A percentile compares a stretch with the other conserved stretches of the same genome.
phyloP scores from a whole-genome alignment of 2,888 invertebrate genomes.

The Phengaris alcon region DNA sequence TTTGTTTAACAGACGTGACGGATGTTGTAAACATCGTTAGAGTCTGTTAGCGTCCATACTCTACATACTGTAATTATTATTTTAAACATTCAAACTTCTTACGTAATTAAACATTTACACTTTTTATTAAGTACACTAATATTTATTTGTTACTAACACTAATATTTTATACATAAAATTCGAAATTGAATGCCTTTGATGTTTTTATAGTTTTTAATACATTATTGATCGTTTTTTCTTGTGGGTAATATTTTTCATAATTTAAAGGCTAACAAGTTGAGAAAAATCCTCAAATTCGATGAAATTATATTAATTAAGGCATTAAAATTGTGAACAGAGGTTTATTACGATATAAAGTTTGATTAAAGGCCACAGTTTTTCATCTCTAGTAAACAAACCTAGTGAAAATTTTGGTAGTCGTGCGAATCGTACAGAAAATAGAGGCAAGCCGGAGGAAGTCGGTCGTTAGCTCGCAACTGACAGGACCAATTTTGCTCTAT shows the following conservation, averaged over 20 bases:
- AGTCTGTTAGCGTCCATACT: slow-evolving; percentile 51
- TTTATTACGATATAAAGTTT: background rate
- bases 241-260: background rate
- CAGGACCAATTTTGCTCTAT: slow-evolving; percentile 69
- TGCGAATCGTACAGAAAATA: slow-evolving; percentile 27
- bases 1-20: slow-evolving; percentile 58
- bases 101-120: slow-evolving; percentile 1
- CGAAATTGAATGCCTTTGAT: too few relatives aligned
- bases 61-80: slow-evolving; percentile 14
- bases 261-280: background rate
- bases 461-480: slow-evolving; percentile 58
- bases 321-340: background rate
- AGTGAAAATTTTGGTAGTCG: background rate
- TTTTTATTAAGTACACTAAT: background rate
- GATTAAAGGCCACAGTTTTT: background rate
- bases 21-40: slow-evolving; percentile 68
- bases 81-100: slow-evolving; percentile 7
- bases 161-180: background rate
- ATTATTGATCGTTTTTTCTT: background rate
- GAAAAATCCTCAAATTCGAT: background rate
- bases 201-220: too few relatives aligned
- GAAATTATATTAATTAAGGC: too few relatives aligned
- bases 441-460: slow-evolving; percentile 52
- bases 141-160: background rate
- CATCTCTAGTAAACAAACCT: background rate